Evolutionary conservation across 2,888 invertebrate species (phyloP).

Genomic region (Drosophila mimetica): DNA sequence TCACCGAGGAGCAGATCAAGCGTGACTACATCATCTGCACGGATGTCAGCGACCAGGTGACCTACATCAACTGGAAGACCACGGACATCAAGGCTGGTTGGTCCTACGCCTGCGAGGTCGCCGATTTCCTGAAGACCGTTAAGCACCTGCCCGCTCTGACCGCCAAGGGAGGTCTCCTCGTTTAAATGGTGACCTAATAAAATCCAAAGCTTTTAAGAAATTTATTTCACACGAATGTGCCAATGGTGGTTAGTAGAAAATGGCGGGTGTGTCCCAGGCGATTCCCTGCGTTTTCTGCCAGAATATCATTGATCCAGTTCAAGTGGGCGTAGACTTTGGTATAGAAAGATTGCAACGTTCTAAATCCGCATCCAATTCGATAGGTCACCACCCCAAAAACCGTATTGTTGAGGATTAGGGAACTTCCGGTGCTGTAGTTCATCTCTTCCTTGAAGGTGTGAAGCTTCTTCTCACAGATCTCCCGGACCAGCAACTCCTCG

Average conservation of each 20-base stretch:
- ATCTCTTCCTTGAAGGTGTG: constrained; percentile 39
- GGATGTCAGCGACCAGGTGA: constrained; percentile 77
- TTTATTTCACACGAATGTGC: constrained; percentile 12
- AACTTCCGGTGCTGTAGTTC: constrained; percentile 43
- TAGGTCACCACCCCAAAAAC: constrained; percentile 55
- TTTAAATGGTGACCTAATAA: constrained; percentile 52
- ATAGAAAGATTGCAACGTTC: constrained; percentile 47
- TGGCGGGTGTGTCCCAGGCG: background rate
- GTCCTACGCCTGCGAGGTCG: constrained; percentile 81
- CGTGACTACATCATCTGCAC: constrained; percentile 78
- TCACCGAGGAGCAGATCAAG: constrained; percentile 75
- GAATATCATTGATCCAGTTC: constrained; percentile 42
- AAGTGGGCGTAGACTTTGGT: constrained; percentile 55
- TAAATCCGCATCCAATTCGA: constrained; percentile 52
- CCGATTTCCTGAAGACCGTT: constrained; percentile 72
- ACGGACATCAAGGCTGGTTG: constrained; percentile 78
- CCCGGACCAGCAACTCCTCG: constrained; percentile 31
- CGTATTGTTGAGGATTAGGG: constrained; percentile 48
- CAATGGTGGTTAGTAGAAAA: background rate
- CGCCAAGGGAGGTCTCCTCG: constrained; percentile 72
- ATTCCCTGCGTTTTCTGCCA: background rate
- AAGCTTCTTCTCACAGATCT: constrained; percentile 23
- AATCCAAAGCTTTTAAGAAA: constrained; percentile 15
- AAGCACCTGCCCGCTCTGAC: constrained; percentile 72
- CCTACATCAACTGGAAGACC: constrained; percentile 79